These are phyloP conservation scores for Rhyzopertha dominica DNA, from an alignment of 1,140 invertebrate species.

Conservation along the genomic window DNA sequence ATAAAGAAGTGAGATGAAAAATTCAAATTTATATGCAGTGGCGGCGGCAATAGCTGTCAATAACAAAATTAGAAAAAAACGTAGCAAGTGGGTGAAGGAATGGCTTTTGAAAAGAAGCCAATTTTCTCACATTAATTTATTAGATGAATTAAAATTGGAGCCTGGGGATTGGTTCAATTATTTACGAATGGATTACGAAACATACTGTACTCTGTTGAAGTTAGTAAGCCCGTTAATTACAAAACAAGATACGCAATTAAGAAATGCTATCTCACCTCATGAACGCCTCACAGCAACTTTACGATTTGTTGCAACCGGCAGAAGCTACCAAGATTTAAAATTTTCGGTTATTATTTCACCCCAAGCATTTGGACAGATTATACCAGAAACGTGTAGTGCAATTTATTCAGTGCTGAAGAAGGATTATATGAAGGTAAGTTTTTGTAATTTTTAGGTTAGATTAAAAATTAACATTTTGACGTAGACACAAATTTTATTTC, in stretches of 20 bases:
- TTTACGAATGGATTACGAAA: slow-evolving; percentile 18
- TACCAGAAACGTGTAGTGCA: slow-evolving; percentile 20
- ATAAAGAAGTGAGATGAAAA: too few species aligned
- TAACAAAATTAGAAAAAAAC: too few species aligned
- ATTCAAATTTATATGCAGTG: too few species aligned
- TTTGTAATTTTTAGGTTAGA: not conserved
- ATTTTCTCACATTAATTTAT: slow-evolving; percentile 28
- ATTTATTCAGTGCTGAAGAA: slow-evolving; percentile 16
- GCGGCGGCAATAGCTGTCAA: too few species aligned
- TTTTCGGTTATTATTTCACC: slow-evolving; percentile 14
- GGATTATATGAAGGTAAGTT: slow-evolving; percentile 12
- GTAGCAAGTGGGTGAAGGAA: slow-evolving; percentile 22
- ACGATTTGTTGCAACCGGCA: slow-evolving; percentile 7
- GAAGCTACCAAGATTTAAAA: slow-evolving; percentile 22
- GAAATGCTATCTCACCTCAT: slow-evolving; percentile 13
- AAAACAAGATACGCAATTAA: slow-evolving; percentile 6
- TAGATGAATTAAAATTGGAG: slow-evolving; percentile 27
- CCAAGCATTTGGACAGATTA: slow-evolving; percentile 15
- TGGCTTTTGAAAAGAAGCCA: slow-evolving; percentile 23
- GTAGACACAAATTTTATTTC: too few species aligned
- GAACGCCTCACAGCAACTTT: slow-evolving; percentile 12
- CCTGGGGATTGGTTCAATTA: slow-evolving; percentile 26
- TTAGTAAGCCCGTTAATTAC: slow-evolving; percentile 13
- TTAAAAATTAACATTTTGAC: too few species aligned
- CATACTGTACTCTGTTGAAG: slow-evolving; percentile 10